Conservation (phyloP, 1,140 invertebrate genomes). For the Drosophila suzukii region DNA sequence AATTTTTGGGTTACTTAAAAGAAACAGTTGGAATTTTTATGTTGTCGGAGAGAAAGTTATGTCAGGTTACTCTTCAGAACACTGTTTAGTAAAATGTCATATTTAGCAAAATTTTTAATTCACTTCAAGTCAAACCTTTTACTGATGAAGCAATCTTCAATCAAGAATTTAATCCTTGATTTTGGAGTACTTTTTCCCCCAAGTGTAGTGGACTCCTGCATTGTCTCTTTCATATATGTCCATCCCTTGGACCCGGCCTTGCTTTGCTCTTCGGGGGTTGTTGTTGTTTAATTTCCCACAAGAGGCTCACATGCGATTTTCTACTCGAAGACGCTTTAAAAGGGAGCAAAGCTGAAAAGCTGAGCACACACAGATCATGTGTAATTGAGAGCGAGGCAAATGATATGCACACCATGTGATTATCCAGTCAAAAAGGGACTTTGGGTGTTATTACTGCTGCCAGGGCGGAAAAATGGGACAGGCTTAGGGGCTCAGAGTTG, state of each 20-base stretch:
- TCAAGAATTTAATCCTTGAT: neutral
- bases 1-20: no score
- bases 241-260: conserved; percentile 16
- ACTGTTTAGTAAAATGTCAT: neutral
- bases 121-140: neutral
- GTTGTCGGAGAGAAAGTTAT: neutral
- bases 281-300: conserved; percentile 69
- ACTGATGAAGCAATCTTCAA: neutral
- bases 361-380: conserved; percentile 32
- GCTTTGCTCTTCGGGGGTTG: conserved; percentile 44
- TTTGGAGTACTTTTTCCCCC: neutral
- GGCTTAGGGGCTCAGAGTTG: conserved; percentile 14
- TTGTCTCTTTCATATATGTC: conserved; percentile 16
- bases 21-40: no score
- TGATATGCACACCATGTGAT: conserved; percentile 46
- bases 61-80: no score
- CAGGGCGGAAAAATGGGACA: neutral
- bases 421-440: conserved; percentile 46
- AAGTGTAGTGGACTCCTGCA: conserved; percentile 8
- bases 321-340: conserved; percentile 55
- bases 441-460: conserved; percentile 37
- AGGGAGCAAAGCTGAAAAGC: conserved; percentile 21
- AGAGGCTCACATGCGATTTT: conserved; percentile 59
- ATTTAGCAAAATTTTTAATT: no score
- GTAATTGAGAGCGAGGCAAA: conserved; percentile 35